Conservation (phyloP, 2,113 vertebrate genomes). For the Halichoerus grypus region DNA sequence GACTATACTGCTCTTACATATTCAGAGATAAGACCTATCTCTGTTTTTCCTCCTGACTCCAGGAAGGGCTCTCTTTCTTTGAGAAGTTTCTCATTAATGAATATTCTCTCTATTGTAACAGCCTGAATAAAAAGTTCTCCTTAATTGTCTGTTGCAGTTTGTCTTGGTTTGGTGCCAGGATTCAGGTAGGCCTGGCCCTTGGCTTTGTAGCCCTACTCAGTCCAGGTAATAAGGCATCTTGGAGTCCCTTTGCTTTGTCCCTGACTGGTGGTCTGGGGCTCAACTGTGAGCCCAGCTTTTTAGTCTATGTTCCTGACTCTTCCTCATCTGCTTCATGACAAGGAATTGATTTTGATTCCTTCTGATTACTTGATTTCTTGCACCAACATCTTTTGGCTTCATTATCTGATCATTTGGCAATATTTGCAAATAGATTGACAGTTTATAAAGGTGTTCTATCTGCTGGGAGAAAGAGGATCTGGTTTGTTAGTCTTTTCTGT, state of each 20-base stretch:
- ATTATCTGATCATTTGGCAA: neutral
- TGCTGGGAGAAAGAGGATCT: neutral
- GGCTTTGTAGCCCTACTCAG: neutral
- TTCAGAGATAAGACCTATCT: neutral
- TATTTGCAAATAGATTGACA: neutral
- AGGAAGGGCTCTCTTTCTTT: neutral
- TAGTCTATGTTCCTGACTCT: neutral
- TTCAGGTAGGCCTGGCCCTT: neutral
- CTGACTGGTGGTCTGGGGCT: neutral
- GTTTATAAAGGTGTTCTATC: neutral
- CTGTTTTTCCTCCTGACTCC: neutral
- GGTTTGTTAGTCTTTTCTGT: neutral
- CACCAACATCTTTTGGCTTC: neutral
- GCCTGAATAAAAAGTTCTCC: neutral
- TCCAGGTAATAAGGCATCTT: neutral
- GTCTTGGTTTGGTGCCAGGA: neutral
- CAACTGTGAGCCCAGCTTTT: neutral
- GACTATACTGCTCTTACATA: neutral
- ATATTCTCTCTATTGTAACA: neutral
- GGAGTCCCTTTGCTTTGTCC: neutral
- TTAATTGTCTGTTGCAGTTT: neutral
- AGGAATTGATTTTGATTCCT: neutral
- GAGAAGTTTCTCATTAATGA: neutral
- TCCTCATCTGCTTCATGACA: neutral
- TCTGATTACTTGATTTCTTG: neutral